A percentile compares a stretch with the other conserved stretches of the same genome.
Conservation (phyloP, 1,140 invertebrate genomes). For the Capitella teleta region DNA sequence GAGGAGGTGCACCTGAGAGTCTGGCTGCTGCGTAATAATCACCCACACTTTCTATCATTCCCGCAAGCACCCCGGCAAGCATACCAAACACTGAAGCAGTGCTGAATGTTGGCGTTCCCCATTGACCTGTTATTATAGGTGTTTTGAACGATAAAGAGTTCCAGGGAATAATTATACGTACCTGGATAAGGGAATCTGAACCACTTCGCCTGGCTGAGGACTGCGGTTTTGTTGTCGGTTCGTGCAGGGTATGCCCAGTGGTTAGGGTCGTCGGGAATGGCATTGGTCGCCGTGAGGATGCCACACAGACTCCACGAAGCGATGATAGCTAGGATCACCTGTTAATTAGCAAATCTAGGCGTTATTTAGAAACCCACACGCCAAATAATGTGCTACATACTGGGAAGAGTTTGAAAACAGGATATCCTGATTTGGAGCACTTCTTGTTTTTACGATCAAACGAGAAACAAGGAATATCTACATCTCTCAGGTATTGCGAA, state of each 20-base stretch:
- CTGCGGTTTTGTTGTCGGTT: conserved; percentile 63
- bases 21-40: conserved; percentile 36
- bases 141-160: neutral
- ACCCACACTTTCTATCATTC: conserved; percentile 30
- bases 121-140: conserved; percentile 24
- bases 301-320: conserved; percentile 68
- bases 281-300: conserved; percentile 57
- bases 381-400: conserved; percentile 50
- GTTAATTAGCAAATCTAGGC: too few species aligned
- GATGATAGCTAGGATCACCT: conserved; percentile 57
- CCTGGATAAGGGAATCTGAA: conserved; percentile 74
- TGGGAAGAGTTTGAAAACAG: conserved; percentile 67
- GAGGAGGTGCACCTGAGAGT: conserved; percentile 22
- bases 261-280: conserved; percentile 44
- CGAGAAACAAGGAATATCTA: conserved; percentile 53
- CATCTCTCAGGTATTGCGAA: conserved; percentile 65
- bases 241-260: conserved; percentile 54
- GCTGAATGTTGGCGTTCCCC: conserved; percentile 19
- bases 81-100: conserved; percentile 22
- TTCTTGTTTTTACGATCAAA: conserved; percentile 45
- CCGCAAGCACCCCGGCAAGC: conserved; percentile 24
- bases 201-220: conserved; percentile 65
- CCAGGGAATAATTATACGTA: conserved; percentile 19
- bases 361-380: too few species aligned
- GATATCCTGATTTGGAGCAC: conserved; percentile 45